phyloP scores from a whole-genome alignment of 2,888 invertebrate species.

The Amiota mariae region DNA sequence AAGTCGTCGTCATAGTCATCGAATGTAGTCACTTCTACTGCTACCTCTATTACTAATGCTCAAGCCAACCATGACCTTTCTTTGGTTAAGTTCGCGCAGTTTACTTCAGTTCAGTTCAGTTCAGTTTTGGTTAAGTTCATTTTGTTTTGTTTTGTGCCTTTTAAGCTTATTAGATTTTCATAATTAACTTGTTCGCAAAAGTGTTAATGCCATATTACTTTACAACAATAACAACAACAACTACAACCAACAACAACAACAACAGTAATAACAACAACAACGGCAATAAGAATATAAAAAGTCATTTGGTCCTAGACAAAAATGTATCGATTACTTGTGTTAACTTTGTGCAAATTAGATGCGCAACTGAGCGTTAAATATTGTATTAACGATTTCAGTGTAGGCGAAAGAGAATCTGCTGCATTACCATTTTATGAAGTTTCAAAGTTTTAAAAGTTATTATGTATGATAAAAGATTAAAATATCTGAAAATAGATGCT shows the following conservation, averaged over 20 bases:
- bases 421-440: too few species aligned
- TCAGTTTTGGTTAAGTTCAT: background rate
- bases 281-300: background rate
- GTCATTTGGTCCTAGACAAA: constrained; percentile 26
- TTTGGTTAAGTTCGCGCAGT: background rate
- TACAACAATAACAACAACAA: background rate
- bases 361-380: constrained; percentile 15
- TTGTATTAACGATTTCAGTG: background rate
- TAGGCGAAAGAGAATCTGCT: too few species aligned
- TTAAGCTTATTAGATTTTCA: constrained; percentile 69
- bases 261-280: too few species aligned
- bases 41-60: constrained; percentile 39
- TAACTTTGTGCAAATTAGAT: constrained; percentile 18
- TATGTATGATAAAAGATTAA: background rate
- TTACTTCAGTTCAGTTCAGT: background rate
- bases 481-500: background rate
- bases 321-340: constrained; percentile 52
- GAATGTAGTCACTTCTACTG: too few species aligned
- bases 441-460: background rate
- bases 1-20: background rate
- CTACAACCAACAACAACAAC: too few species aligned
- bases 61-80: constrained; percentile 56
- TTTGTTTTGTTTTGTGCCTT: constrained; percentile 34
- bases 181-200: constrained; percentile 57
- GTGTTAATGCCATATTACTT: constrained; percentile 30